Percentiles rank a stretch among this genome's conserved stretches.
These are phyloP conservation scores for Druceiella hillmani DNA, from an alignment of 2,888 invertebrate species.

Conservation along the genomic window DNA sequence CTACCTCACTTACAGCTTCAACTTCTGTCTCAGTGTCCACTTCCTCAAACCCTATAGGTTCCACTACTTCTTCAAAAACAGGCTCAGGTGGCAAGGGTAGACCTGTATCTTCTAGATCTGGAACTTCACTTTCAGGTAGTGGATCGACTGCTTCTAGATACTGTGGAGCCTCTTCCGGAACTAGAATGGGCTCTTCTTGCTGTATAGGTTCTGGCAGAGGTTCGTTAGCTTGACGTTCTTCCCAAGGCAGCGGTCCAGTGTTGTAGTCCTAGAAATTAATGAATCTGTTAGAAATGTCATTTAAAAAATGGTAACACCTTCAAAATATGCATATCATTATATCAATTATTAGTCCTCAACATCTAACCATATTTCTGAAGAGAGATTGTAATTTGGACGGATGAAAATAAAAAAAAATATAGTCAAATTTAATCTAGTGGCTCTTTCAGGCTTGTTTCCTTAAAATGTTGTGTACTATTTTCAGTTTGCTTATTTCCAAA, in stretches of 20 bases:
- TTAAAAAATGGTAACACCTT: too few relatives aligned
- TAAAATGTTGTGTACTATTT: too few relatives aligned
- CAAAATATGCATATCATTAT: too few relatives aligned
- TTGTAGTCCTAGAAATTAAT: constrained; percentile 42
- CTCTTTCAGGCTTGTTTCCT: too few relatives aligned
- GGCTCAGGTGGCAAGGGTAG: constrained; percentile 12
- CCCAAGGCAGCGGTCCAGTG: constrained; percentile 43
- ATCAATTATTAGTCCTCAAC: too few relatives aligned
- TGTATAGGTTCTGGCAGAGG: constrained; percentile 32
- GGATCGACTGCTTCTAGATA: constrained; percentile 41
- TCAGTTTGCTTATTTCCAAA: too few relatives aligned
- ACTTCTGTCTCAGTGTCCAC: constrained; percentile 17
- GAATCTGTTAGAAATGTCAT: too few relatives aligned
- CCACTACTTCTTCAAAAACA: constrained; percentile 15
- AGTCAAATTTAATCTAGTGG: too few relatives aligned
- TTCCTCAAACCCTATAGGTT: constrained; percentile 17
- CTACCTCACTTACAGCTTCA: too few relatives aligned
- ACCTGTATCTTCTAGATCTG: constrained; percentile 42
- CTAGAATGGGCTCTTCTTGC: constrained; percentile 38
- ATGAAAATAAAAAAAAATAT: too few relatives aligned
- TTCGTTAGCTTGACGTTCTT: constrained; percentile 32
- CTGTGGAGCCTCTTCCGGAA: constrained; percentile 40
- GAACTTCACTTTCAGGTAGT: constrained; percentile 38
- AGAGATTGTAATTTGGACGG: too few relatives aligned
- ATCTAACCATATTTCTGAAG: too few relatives aligned